Percentiles rank a stretch among this genome's conserved stretches.
Conservation (phyloP, 1,140 invertebrate genomes). For the Drosophila neocordata region DNA sequence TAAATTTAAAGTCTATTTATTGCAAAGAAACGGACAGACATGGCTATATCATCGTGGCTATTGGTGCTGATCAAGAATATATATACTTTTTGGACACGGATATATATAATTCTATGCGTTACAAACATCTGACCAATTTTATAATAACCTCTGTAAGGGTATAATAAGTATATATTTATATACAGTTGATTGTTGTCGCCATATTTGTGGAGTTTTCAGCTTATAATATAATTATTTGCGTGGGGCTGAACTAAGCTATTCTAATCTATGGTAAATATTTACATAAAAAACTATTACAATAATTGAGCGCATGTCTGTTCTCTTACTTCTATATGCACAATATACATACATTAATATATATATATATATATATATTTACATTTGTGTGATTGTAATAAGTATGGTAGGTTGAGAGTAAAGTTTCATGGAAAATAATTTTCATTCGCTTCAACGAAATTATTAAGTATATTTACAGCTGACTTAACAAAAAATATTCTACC, state of each 20-base stretch:
- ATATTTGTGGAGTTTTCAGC: constrained; percentile 59
- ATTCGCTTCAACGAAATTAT: not conserved
- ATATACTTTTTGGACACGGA: no score
- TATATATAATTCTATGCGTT: no score
- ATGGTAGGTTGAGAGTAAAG: not conserved
- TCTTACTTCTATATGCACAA: not conserved
- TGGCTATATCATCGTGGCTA: no score
- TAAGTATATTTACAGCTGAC: not conserved
- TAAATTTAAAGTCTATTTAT: no score
- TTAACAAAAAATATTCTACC: not conserved
- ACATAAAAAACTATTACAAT: constrained; percentile 38
- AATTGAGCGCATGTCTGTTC: not conserved
- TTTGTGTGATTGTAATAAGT: not conserved
- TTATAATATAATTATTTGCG: constrained; percentile 75
- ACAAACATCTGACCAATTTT: no score
- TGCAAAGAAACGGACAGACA: no score
- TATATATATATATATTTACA: not conserved
- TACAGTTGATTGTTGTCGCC: constrained; percentile 58
- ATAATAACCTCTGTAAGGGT: no score
- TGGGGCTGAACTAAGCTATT: constrained; percentile 48
- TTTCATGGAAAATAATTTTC: not conserved
- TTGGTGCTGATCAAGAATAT: no score
- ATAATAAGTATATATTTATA: not conserved
- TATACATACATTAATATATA: not conserved
- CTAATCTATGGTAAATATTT: constrained; percentile 61